Conservation (phyloP, 2,888 invertebrate genomes). For the Pyrochroa serraticornis region DNA sequence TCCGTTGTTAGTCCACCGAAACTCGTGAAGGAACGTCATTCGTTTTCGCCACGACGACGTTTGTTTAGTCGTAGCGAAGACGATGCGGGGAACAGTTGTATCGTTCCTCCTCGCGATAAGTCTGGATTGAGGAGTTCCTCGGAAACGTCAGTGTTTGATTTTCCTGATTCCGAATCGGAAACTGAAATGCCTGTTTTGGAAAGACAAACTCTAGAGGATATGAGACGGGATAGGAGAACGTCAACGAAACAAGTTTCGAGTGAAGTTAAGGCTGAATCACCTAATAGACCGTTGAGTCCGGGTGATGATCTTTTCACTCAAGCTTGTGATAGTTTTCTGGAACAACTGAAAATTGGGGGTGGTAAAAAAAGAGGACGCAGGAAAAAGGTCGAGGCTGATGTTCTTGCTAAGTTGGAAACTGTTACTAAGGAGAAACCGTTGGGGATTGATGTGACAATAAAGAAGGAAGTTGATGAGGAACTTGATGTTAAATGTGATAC, state of each 20-base stretch:
- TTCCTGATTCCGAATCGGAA: conserved; percentile 69
- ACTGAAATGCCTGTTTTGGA: conserved; percentile 66
- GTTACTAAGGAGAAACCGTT: conserved; percentile 46
- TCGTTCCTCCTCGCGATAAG: conserved; percentile 56
- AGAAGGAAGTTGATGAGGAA: conserved; percentile 26
- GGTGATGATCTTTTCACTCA: conserved; percentile 67
- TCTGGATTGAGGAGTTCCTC: conserved; percentile 64
- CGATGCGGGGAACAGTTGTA: conserved; percentile 44
- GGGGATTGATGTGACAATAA: conserved; percentile 26
- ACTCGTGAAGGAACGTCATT: conserved; percentile 56
- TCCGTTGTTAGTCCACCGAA: conserved; percentile 58
- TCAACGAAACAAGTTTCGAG: conserved; percentile 55
- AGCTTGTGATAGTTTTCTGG: conserved; percentile 80
- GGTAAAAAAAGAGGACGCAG: conserved; percentile 64
- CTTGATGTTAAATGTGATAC: conserved; percentile 21
- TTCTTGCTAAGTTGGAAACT: conserved; percentile 46
- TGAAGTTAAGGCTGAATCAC: conserved; percentile 29
- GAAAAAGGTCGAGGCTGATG: conserved; percentile 58
- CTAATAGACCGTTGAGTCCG: conserved; percentile 46
- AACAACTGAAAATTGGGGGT: conserved; percentile 70
- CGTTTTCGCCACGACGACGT: conserved; percentile 57
- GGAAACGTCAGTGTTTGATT: conserved; percentile 70
- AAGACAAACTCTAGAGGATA: conserved; percentile 71
- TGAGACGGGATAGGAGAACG: conserved; percentile 63
- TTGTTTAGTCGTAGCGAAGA: conserved; percentile 68